These are phyloP conservation scores for Emys orbicularis DNA, from an alignment of 2,797 vertebrate species.

Conservation along the genomic window DNA sequence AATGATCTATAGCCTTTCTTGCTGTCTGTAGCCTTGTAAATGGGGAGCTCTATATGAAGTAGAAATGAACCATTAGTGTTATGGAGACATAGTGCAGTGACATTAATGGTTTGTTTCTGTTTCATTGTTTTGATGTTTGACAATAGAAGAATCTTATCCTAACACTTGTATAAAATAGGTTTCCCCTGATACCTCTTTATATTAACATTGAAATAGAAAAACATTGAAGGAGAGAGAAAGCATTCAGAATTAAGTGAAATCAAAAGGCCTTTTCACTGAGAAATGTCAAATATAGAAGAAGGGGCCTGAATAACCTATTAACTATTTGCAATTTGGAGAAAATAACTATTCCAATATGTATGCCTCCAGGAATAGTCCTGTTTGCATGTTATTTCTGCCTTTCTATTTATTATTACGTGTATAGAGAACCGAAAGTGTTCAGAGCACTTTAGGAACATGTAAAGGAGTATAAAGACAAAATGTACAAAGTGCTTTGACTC, in stretches of 20 bases:
- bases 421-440: too few species aligned
- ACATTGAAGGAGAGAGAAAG: background rate
- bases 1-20: too few species aligned
- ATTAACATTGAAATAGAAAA: background rate
- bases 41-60: too few species aligned
- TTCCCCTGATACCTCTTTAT: background rate
- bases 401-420: background rate
- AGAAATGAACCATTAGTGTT: too few species aligned
- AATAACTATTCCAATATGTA: accelerated
- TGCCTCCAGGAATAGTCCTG: accelerated
- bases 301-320: constrained; percentile 20
- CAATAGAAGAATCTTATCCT: background rate
- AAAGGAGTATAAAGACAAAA: too few species aligned
- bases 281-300: background rate
- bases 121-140: background rate
- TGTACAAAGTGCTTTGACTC: too few species aligned
- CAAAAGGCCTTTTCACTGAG: background rate
- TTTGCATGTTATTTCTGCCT: background rate
- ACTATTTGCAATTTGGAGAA: background rate
- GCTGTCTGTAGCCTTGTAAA: too few species aligned
- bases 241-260: constrained; percentile 13
- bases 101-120: background rate
- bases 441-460: too few species aligned
- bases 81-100: background rate
- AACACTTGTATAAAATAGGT: background rate